These are phyloP conservation scores for Mandrillus leucophaeus DNA, from an alignment of 2,113 vertebrate genomes.

Conservation along the genomic window DNA sequence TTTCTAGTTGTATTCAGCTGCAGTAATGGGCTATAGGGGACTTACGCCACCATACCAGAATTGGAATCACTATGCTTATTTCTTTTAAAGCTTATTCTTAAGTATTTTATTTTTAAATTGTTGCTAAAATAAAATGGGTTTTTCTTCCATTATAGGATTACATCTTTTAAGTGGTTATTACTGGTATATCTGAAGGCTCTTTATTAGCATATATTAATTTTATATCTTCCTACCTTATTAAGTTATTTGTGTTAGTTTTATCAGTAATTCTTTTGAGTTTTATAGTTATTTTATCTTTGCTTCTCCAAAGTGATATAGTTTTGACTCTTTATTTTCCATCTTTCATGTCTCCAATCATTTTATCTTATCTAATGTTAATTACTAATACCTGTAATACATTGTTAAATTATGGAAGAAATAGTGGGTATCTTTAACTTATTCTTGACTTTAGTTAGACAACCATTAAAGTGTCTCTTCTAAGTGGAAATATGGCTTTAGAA, in stretches of 20 bases:
- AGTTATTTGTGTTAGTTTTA: not conserved
- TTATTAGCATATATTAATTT: not conserved
- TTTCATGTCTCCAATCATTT: not conserved
- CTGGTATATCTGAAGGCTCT: not conserved
- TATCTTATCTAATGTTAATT: not conserved
- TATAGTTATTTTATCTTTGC: not conserved
- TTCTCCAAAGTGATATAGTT: not conserved
- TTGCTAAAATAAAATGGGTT: not conserved
- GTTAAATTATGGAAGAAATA: not conserved
- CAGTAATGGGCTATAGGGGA: not conserved
- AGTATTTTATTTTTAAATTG: not conserved
- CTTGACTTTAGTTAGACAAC: not conserved
- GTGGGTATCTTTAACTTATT: not conserved
- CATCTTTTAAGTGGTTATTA: not conserved
- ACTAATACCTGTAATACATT: not conserved
- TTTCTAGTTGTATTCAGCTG: not conserved
- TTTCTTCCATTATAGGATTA: not conserved
- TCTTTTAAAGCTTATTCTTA: not conserved
- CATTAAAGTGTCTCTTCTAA: not conserved
- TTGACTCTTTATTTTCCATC: not conserved
- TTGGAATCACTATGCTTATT: not conserved
- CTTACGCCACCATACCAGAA: not conserved
- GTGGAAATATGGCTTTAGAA: not conserved
- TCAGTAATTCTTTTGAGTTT: not conserved
- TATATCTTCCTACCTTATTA: not conserved